Evolutionary conservation across 2,797 vertebrate genomes (phyloP).

Genomic region (Australoheros facetus): DNA sequence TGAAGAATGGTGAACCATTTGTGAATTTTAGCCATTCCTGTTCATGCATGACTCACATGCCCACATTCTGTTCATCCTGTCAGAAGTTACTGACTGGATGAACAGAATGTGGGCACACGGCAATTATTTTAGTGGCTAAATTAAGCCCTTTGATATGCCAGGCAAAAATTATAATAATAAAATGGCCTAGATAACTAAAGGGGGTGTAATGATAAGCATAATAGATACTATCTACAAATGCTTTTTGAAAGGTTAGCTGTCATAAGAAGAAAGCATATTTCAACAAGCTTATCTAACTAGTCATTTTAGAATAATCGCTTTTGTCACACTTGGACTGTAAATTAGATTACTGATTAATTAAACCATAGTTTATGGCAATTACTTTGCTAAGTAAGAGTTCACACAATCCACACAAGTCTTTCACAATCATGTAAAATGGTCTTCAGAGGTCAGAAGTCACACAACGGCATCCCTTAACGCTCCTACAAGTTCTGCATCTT

Average conservation of each 20-base stretch:
- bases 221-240: constrained; percentile 31
- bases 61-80: background rate
- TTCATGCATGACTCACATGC: constrained; percentile 20
- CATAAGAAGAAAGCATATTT: constrained; percentile 9
- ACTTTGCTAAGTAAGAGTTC: background rate
- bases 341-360: constrained; percentile 22
- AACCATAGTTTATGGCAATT: background rate
- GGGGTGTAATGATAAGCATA: constrained; percentile 28
- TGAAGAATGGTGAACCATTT: background rate
- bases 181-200: constrained; percentile 55
- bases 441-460: constrained; percentile 54
- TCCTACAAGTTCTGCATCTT: constrained; percentile 7
- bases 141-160: constrained; percentile 40
- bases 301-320: constrained; percentile 26
- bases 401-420: background rate
- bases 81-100: constrained; percentile 23
- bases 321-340: constrained; percentile 10
- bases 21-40: constrained; percentile 4
- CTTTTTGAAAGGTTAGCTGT: constrained; percentile 21
- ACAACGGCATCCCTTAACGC: constrained; percentile 1
- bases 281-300: constrained; percentile 12
- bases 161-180: constrained; percentile 18
- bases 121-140: constrained; percentile 46
- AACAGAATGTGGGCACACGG: constrained; percentile 18
- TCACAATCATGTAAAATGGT: constrained; percentile 24